Evolutionary conservation across 2,888 invertebrate genomes (phyloP).

Genomic region (Agonopterix alstromeriana): DNA sequence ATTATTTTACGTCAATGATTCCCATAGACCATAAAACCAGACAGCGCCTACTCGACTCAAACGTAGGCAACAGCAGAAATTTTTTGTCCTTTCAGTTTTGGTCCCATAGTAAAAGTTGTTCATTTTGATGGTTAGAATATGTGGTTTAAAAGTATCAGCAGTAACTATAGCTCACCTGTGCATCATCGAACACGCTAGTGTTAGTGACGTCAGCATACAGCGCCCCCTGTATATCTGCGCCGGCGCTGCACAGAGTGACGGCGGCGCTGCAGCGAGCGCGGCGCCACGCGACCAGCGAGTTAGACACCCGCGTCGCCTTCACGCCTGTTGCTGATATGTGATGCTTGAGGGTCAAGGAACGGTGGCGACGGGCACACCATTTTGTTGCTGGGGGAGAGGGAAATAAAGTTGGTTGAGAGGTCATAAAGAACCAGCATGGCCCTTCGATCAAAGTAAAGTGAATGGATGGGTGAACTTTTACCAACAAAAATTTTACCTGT

Average conservation of each 20-base stretch:
- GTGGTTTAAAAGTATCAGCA: no score
- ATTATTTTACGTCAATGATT: no score
- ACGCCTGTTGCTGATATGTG: conserved; percentile 1
- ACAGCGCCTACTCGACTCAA: no score
- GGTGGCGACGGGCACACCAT: conserved; percentile 21
- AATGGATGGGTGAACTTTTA: no score
- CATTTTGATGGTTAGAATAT: no score
- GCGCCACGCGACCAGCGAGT: conserved; percentile 16
- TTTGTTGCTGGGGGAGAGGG: conserved; percentile 1
- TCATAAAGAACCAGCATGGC: no score
- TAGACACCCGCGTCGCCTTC: neutral
- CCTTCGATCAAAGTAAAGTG: no score
- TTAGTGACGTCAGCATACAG: conserved; percentile 14
- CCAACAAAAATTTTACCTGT: no score
- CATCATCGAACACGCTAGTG: conserved; percentile 16
- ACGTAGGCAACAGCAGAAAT: no score
- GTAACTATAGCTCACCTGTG: conserved; percentile 28
- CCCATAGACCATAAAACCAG: no score
- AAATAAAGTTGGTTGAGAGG: neutral
- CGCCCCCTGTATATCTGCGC: conserved; percentile 6
- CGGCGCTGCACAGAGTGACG: conserved; percentile 10
- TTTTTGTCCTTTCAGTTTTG: no score
- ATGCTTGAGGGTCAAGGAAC: conserved; percentile 9
- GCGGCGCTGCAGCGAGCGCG: conserved; percentile 23
- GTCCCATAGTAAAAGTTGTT: no score